Base-by-base conservation (phyloP, 92 coral and sea anemone species). In the Epizoanthus illoricatus region DNA sequence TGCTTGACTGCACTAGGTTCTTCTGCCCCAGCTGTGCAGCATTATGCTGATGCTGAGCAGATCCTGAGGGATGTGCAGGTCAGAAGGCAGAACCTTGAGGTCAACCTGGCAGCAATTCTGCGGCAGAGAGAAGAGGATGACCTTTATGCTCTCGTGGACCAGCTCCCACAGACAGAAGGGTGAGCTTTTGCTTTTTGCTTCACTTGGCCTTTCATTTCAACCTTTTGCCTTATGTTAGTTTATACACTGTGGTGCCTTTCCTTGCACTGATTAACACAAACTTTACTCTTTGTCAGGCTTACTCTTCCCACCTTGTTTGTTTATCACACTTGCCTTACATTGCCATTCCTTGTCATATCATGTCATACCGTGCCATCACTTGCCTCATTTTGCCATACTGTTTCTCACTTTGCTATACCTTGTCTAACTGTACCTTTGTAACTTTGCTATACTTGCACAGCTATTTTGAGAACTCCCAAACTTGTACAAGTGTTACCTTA, bases 41-140 rank as follows among this genome's bases (percentile, higher is more conserved):
- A 89, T 71, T 88, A 75, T 81, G 91, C 97, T 19, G 91, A 91
- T 73, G 97, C 95, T 16, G 88, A 91, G 40, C 88, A 70, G 62
- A 87, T 97, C 65, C 89, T 97, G 49, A 76, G 85, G 61, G 98
- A 97, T 85, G 99, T 97, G 15, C 97, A 97, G 78, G 81, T 60
- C 45, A 87, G 89, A 47, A 81, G 94, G 4, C 85, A 85, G 68
- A 90, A 76, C 81, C 90, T 97, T 72, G 99, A 97, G 55, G 65
- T 83, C 41, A 97, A 94, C 81, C 88, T 94, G 1, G 80, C 80
- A 58, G 86, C 98, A 57, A 81, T 97, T 18, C 73, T 89, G 74
- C 81, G 98, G 61, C 94, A 90, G 80, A 92, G 87, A 69, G 93
- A 90, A 20, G 98, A 94, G 87, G 87, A 90, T 24, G 85, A 90